phyloP scores from a whole-genome alignment of 2,113 vertebrate species.

The cat (Felis catus) region DNA sequence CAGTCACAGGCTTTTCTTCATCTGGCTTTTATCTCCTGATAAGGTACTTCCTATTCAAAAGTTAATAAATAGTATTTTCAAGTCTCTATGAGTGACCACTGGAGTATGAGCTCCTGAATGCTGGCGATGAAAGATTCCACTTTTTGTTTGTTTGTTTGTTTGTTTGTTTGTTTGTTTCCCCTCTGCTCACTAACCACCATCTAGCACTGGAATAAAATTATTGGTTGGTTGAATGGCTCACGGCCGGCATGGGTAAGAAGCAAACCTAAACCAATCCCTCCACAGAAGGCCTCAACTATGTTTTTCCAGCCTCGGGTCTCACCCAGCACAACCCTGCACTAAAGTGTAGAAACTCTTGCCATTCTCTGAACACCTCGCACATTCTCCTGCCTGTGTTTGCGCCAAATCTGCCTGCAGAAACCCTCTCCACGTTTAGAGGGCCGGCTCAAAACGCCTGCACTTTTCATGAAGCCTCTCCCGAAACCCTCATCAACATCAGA shows the following conservation, averaged over 20 bases:
- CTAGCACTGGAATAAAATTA: not conserved
- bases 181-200: not conserved
- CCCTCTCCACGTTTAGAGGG: not conserved
- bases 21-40: not conserved
- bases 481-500: not conserved
- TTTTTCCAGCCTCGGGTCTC: not conserved
- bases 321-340: not conserved
- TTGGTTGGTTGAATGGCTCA: not conserved
- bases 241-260: not conserved
- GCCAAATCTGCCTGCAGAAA: not conserved
- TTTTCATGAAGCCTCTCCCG: not conserved
- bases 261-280: not conserved
- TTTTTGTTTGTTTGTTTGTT: not conserved
- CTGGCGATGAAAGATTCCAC: not conserved
- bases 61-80: not conserved
- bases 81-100: not conserved
- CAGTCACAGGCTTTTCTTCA: not conserved
- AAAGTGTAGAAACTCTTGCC: not conserved
- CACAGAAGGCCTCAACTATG: not conserved
- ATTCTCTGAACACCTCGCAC: not conserved
- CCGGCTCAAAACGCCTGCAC: not conserved
- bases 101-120: not conserved
- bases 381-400: not conserved
- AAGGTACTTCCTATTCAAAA: slow-evolving; percentile 17
- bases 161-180: not conserved